A percentile compares a stretch with the other conserved stretches of the same genome.
Conservation (phyloP, 1,140 invertebrate genomes). For the Zaprionus vittiger region DNA sequence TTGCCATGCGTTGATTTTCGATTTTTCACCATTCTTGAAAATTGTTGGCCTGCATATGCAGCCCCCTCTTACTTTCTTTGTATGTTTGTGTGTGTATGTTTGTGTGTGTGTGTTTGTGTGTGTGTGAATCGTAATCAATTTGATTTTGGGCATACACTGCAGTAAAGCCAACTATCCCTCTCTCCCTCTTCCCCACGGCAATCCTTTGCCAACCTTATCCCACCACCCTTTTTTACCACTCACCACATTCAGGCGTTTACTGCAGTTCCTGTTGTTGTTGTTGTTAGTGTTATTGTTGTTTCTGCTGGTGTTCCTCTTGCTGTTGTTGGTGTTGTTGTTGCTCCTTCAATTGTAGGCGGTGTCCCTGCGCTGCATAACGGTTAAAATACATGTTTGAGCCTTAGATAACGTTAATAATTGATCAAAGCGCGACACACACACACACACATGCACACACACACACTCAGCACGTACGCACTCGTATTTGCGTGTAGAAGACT, state of each 20-base stretch:
- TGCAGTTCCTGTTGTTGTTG: slow-evolving; percentile 18
- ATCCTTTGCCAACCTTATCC: not conserved
- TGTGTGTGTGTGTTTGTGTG: slow-evolving; percentile 12
- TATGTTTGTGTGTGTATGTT: not conserved
- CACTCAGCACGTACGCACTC: not conserved
- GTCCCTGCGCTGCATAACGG: slow-evolving; percentile 45
- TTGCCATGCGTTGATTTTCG: slow-evolving; percentile 70
- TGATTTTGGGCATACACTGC: slow-evolving; percentile 40
- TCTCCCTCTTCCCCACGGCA: not conserved
- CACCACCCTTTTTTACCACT: slow-evolving; percentile 2
- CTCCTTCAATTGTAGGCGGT: slow-evolving; percentile 47
- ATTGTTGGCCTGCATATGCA: slow-evolving; percentile 44
- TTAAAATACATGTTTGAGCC: slow-evolving; percentile 27
- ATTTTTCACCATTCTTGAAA: slow-evolving; percentile 75
- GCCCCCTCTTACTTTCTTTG: not conserved
- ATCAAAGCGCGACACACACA: slow-evolving; percentile 14
- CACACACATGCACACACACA: not conserved
- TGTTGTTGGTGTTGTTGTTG: slow-evolving; percentile 9
- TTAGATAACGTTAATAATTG: slow-evolving; percentile 15
- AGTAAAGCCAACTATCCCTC: slow-evolving; percentile 5
- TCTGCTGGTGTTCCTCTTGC: slow-evolving; percentile 1
- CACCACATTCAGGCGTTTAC: slow-evolving; percentile 35
- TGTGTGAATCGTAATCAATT: slow-evolving; percentile 43
- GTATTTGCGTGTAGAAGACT: slow-evolving; percentile 19
- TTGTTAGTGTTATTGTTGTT: slow-evolving; percentile 6